A percentile compares a stretch with the other conserved stretches of the same genome.
These are phyloP conservation scores for Apodemus speciosus DNA, from an alignment of 2,113 vertebrate genomes.

Conservation along the genomic window DNA sequence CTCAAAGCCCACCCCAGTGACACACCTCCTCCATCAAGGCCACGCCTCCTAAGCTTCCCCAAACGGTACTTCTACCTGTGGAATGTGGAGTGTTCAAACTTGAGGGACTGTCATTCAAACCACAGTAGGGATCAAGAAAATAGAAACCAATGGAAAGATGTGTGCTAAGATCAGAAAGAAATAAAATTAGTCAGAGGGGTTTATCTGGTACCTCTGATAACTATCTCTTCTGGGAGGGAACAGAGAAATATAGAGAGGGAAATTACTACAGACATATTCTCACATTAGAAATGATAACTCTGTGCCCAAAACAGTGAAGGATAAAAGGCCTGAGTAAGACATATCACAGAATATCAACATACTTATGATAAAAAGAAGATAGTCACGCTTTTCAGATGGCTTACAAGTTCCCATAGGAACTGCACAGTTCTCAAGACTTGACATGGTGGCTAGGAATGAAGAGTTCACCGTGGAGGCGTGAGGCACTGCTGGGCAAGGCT, in stretches of 20 bases:
- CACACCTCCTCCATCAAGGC: neutral
- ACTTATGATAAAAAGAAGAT: neutral
- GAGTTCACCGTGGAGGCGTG: neutral
- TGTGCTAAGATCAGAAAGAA: slow-evolving; percentile 13
- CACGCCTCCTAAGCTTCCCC: neutral
- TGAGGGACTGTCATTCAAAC: too few relatives aligned
- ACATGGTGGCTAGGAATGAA: neutral
- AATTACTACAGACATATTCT: slow-evolving; percentile 13
- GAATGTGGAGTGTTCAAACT: neutral
- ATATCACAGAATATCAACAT: slow-evolving; percentile 28
- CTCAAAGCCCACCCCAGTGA: neutral
- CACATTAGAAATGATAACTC: slow-evolving; percentile 32
- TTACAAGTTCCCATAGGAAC: neutral
- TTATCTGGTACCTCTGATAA: neutral
- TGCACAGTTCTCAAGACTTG: neutral
- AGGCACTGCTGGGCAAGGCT: neutral
- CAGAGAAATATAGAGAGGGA: neutral
- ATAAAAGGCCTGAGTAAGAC: slow-evolving; percentile 19
- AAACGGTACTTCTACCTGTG: neutral
- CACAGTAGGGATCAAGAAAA: neutral
- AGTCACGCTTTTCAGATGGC: neutral
- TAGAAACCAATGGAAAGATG: neutral
- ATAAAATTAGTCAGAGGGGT: neutral
- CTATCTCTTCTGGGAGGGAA: slow-evolving; percentile 9
- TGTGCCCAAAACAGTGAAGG: neutral